A percentile compares a stretch with the other conserved stretches of the same genome.
phyloP scores from a whole-genome alignment of 2,113 vertebrate genomes.

The Microtus ochrogaster region DNA sequence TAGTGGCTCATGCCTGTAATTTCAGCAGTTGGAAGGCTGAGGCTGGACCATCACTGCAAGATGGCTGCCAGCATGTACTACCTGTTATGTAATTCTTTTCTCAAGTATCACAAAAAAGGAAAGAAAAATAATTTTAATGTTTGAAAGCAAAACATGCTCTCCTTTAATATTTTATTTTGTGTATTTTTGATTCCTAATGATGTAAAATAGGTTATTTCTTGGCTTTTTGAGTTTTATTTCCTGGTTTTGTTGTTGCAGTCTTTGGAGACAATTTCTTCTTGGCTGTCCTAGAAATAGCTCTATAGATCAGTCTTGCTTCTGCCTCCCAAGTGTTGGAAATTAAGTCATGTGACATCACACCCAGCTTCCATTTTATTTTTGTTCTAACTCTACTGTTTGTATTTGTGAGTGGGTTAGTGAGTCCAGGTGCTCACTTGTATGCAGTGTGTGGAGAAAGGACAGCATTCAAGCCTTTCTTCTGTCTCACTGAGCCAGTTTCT shows the following conservation, averaged over 20 bases:
- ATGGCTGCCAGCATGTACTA: background rate
- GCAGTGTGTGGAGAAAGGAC: background rate
- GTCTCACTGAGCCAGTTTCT: background rate
- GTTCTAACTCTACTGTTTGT: background rate
- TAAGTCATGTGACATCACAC: too few species aligned
- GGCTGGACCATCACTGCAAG: background rate
- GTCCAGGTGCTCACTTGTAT: background rate
- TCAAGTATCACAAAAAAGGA: background rate
- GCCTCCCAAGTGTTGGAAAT: too few species aligned
- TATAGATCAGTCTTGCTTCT: too few species aligned
- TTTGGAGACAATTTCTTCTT: background rate
- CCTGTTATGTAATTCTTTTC: background rate
- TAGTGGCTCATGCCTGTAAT: background rate
- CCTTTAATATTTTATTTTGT: conserved; percentile 27
- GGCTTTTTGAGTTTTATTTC: background rate
- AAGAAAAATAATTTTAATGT: background rate
- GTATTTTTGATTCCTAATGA: conserved; percentile 41
- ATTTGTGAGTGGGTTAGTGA: background rate
- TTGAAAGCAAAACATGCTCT: background rate
- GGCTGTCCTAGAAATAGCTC: too few species aligned
- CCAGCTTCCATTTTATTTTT: background rate
- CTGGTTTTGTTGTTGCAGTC: background rate
- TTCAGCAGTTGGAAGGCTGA: background rate
- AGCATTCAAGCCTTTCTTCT: background rate
- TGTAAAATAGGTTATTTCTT: background rate